Conservation (phyloP, 35 echinoderm and acorn worm genomes). For the Holothuria glaberrima region DNA sequence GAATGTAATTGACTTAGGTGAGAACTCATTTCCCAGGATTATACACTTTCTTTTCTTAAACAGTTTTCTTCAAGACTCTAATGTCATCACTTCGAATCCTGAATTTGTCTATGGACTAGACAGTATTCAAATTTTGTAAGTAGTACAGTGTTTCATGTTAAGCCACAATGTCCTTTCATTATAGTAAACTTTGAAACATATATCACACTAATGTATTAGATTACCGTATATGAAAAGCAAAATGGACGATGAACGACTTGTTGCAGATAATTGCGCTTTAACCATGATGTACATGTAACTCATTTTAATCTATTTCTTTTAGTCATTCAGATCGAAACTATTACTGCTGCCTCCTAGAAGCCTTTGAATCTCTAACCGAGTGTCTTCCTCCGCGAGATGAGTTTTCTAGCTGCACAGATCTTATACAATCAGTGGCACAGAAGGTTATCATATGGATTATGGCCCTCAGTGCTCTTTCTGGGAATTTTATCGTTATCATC, state of each 20-base stretch:
- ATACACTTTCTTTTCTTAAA: not conserved
- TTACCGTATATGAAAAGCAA: no score
- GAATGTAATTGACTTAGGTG: no score
- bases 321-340: slow-evolving; percentile 79
- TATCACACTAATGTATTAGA: no score
- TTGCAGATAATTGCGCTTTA: no score
- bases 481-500: slow-evolving; percentile 84
- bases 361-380: slow-evolving; percentile 32
- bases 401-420: slow-evolving; percentile 90
- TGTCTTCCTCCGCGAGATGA: slow-evolving; percentile 78
- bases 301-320: not conserved
- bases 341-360: slow-evolving; percentile 83
- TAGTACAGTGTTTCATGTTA: not conserved
- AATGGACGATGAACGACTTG: no score
- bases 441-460: slow-evolving; percentile 83
- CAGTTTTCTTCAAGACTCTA: not conserved
- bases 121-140: slow-evolving; percentile 33
- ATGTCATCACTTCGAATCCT: not conserved
- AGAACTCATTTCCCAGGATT: no score
- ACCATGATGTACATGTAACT: not conserved
- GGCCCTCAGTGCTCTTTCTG: slow-evolving; percentile 75
- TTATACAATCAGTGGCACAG: slow-evolving; percentile 63
- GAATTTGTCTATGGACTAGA: not conserved
- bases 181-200: no score
- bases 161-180: no score